phyloP scores from a whole-genome alignment of 2,113 vertebrate species.

The Toxotes chatareus region DNA sequence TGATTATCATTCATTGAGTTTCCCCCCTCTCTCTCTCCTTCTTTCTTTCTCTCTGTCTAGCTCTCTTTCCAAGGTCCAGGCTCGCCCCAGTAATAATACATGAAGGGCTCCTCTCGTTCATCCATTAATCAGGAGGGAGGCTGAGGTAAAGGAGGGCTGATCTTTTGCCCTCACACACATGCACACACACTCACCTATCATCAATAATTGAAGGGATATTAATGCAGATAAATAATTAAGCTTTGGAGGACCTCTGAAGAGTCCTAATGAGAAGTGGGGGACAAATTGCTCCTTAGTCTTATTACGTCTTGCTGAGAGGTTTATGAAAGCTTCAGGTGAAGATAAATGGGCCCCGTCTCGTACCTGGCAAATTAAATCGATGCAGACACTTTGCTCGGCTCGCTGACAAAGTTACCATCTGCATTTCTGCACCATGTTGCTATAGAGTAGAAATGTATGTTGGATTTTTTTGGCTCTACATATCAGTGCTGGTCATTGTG shows the following conservation, averaged over 20 bases:
- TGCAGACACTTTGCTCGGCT: constrained; percentile 17
- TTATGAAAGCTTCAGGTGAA: constrained; percentile 63
- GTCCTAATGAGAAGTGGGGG: constrained; percentile 76
- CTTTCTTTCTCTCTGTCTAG: constrained; percentile 28
- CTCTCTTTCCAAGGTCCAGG: constrained; percentile 62
- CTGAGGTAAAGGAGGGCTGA: constrained; percentile 72
- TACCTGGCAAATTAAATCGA: constrained; percentile 59
- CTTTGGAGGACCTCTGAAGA: constrained; percentile 57
- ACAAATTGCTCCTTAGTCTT: constrained; percentile 71
- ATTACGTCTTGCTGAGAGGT: constrained; percentile 68
- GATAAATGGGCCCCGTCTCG: constrained; percentile 54
- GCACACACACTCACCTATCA: constrained; percentile 60
- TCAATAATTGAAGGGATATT: constrained; percentile 82
- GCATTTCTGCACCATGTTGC: neutral
- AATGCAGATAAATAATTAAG: constrained; percentile 85
- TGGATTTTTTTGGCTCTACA: neutral
- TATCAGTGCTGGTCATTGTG: neutral
- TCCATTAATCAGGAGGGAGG: constrained; percentile 79
- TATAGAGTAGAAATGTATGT: neutral
- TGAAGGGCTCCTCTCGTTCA: constrained; percentile 79
- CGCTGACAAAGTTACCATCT: constrained; percentile 18
- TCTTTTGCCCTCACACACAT: constrained; percentile 75
- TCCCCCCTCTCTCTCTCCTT: constrained; percentile 8
- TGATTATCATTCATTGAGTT: constrained; percentile 75
- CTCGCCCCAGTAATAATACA: constrained; percentile 81